Base-by-base conservation (phyloP, 2,888 invertebrate species). In the Eupeodes latifasciatus region DNA sequence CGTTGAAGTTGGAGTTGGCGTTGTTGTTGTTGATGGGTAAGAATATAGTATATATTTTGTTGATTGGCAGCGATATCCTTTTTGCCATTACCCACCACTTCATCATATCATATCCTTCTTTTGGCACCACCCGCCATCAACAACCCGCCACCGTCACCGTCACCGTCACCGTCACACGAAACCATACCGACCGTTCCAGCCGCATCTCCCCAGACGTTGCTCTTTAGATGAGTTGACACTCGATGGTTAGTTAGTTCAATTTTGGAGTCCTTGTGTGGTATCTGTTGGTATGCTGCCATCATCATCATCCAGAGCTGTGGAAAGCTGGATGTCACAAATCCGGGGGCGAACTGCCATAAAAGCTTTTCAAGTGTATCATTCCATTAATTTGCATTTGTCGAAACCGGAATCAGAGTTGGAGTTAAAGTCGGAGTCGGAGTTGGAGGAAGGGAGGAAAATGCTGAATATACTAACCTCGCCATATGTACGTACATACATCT, bases 351-450 rank as follows among this genome's bases (percentile, higher is more conserved):
- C 72, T 80, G 51, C 72, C 66, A 74, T 85, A 81, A 85, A 88
- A 88, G 88, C 85, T 88, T 88, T 81, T 85, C 78, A 81, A 88
- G 78, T 88, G 85, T 85, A 88, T 85, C 88, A 88, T 80, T 75
- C 64, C 69, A 69, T 81, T 85, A 74, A 88, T 88, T 88, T 88
- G 88, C 88, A 88, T 88, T 74, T 67, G 49, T 47, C 57, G n/a
- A 2, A 27, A 27, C 2, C 27, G 27, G 71, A 44, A 14, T 27
- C 51, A 12, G 6, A 40, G 9, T 40, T 9, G 40, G 1, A 40
- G 40, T 40, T 5, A 6, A 66, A 44, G 16, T n/a, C 51, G n/a
- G 1, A 40, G 9, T 40, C 40, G 40, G 1, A 40, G 40, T 40
- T 40, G 40, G 40, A 40, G 40, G 5, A 64, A 34, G 16, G 27